Conservation (phyloP, 2,888 invertebrate genomes). For the Microplitis manilae region DNA sequence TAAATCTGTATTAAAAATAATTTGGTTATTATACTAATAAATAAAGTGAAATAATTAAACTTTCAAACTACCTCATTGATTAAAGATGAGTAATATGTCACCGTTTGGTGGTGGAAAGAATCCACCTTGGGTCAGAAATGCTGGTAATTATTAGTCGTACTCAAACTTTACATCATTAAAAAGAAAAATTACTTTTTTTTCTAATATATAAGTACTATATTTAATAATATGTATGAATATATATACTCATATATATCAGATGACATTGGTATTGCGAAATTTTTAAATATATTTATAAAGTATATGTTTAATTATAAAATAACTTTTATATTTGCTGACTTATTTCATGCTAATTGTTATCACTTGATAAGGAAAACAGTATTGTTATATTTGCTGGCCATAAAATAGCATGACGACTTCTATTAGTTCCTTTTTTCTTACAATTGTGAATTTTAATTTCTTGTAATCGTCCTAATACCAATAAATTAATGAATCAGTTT, state of each 20-base stretch:
- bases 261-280: slow-evolving; percentile 31
- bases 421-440: not conserved
- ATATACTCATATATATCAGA: slow-evolving; percentile 20
- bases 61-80: slow-evolving; percentile 33
- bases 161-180: not conserved
- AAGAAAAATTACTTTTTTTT: slow-evolving; percentile 25
- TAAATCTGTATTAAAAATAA: slow-evolving; percentile 37
- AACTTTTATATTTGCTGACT: not conserved
- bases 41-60: slow-evolving; percentile 27
- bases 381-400: not conserved
- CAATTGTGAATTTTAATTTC: not conserved
- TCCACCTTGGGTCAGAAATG: slow-evolving; percentile 85
- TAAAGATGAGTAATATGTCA: slow-evolving; percentile 73
- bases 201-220: not conserved
- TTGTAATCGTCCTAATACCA: too few relatives aligned
- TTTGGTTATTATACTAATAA: slow-evolving; percentile 45
- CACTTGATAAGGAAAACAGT: not conserved
- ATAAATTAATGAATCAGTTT: too few relatives aligned
- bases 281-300: slow-evolving; percentile 23
- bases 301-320: slow-evolving; percentile 7
- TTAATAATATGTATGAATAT: not conserved
- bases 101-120: slow-evolving; percentile 81
- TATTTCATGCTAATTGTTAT: slow-evolving; percentile 5
- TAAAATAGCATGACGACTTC: not conserved
- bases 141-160: slow-evolving; percentile 64